Base-by-base conservation (phyloP, 1,140 invertebrate genomes). In the Bombus vancouverensis region DNA sequence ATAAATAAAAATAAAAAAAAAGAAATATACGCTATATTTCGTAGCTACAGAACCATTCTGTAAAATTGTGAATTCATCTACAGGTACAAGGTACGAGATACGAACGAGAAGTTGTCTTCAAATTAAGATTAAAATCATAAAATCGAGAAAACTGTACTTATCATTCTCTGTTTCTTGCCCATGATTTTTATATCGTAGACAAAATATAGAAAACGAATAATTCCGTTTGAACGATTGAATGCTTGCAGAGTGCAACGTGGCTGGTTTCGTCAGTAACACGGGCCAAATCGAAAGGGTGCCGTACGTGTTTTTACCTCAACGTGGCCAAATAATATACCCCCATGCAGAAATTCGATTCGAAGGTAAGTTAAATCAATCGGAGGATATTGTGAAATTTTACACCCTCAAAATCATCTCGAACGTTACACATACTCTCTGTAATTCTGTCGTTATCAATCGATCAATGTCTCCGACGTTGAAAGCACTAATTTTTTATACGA, bases 241-340 rank as follows among this genome's bases (percentile, higher is more conserved):
- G 34, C 92, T 97, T 96, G 3, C 96, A 98, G 98, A 98, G 96
- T 98, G 98, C 95, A 96, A 97, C 22, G 94, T 98, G 88, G 97
- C 97, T 39, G 97, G 97, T 53, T 98, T 98, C 92, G 96, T 97
- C 15, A 97, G 97, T 74, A 97, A 96, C 77, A 95, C 96, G 68
- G 97, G 96, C n/a, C 96, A 96, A 70, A 91, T 96, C 65, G 98
- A 98, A 92, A 97, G 96, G 92, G 97, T 98, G 83, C 98, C 98
- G 28, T 98, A 98, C 92, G 97, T 98, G 28, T 98, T 97, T 94
- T 95, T 98, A 86, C 98, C 98, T 12, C 95, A 98, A 42, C 97
- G 97, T 90, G 97, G 97, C 34, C 98, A 98, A 94, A 98, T 98
- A 87, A 97, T 98, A 88, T 97, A 98, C 95, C 98, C 98, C 0